These are phyloP conservation scores for Paragorgia papillata DNA, from an alignment of 92 coral and sea anemone genomes.

Conservation along the genomic window DNA sequence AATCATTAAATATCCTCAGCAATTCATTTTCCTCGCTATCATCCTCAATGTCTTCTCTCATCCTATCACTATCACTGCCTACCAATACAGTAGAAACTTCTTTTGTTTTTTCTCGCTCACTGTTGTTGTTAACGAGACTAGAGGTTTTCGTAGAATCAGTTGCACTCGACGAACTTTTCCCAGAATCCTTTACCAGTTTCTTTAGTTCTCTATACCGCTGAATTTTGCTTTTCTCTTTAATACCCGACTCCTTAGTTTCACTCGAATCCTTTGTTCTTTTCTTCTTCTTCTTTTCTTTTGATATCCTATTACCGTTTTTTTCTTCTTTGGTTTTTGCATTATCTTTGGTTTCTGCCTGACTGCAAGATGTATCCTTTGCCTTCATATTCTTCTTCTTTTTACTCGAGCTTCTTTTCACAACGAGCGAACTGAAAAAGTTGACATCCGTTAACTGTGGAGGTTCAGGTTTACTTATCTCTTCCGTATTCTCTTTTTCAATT, in stretches of 20 bases:
- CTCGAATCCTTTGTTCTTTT: constrained; percentile 1
- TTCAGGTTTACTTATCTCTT: not conserved
- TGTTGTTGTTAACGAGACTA: not conserved
- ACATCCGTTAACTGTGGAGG: constrained; percentile 40
- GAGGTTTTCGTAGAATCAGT: not conserved
- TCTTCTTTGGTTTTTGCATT: not conserved
- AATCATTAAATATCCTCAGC: constrained; percentile 56
- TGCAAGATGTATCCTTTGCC: not conserved
- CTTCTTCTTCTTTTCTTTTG: not conserved
- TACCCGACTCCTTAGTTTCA: constrained; percentile 5
- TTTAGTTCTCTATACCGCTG: constrained; percentile 44
- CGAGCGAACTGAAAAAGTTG: constrained; percentile 35
- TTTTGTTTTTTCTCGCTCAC: not conserved
- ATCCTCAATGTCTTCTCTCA: constrained; percentile 2
- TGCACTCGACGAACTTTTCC: not conserved
- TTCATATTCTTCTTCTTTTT: constrained; percentile 7
- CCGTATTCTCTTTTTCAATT: not conserved
- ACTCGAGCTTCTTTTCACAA: constrained; percentile 2
- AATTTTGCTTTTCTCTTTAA: constrained; percentile 43
- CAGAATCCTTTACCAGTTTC: constrained; percentile 28
- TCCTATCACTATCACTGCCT: not conserved
- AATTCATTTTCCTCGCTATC: constrained; percentile 28
- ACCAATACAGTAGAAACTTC: not conserved
- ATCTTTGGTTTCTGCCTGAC: not conserved
- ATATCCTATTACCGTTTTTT: not conserved